Base-by-base conservation (phyloP, 2,113 vertebrate genomes). In the Lates calcarifer region DNA sequence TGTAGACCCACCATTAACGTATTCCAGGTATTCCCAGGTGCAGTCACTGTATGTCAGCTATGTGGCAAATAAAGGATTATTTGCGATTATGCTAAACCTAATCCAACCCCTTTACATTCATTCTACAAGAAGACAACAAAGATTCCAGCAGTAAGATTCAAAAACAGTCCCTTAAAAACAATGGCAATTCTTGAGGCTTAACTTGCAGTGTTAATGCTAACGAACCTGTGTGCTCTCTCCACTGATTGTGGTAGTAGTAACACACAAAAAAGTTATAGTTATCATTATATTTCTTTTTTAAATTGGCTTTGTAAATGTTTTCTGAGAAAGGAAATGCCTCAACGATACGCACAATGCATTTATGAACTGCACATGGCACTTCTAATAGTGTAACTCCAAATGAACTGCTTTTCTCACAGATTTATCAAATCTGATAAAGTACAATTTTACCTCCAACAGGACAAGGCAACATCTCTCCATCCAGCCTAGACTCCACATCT, bases 381-480 rank as follows among this genome's bases (percentile, higher is more conserved):
- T 5, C 13, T 37, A 33, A 58, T 15, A 8, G 15, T 13, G 64
- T 18, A 33, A 49, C 6, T 22, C 24, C 31, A 56, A 26, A 31
- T 31, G 24, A 53, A 33, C 26, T 33, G 37, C 39, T 10, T 4
- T 2, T 12, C 3, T 61, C 1, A n/a, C 55, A 0, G 57, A 20
- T 43, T 43, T 49, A 49, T 49, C 22, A 9, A 47, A 22, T 15
- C 9, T 31, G 18, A 53, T 2, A 20, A 22, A 35, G 35, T 15
- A 24, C n/a, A 35, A 31, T 3, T 92, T 96, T 88, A 99, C 98
- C 98, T 95, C 96, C 96, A 5, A 99, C 92, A 0, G 98, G 97
- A 93, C 98, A 99, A 0, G 98, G 97, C 22, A 99, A 95, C 90
- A 96, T 91, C 85, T 99, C 98, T 87, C 97, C 97, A 62, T 98